phyloP scores from a whole-genome alignment of 92 coral and sea anemone genomes.

The Porites cylindrica region DNA sequence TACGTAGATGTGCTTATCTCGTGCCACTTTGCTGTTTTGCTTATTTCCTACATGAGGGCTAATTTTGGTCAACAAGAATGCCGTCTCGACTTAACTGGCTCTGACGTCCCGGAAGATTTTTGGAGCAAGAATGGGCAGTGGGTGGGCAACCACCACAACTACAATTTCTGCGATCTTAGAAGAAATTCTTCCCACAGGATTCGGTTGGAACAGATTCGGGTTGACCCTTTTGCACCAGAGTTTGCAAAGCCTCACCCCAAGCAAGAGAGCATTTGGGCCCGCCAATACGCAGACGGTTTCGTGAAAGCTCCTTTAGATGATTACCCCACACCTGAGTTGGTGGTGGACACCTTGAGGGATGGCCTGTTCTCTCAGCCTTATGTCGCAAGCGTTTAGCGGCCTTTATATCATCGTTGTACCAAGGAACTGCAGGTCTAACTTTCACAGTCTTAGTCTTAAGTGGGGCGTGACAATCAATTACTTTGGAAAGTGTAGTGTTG shows the following conservation, averaged over 20 bases:
- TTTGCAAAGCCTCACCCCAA: constrained; percentile 62
- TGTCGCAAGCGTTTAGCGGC: too few species aligned
- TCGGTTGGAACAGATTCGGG: constrained; percentile 59
- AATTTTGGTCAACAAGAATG: constrained; percentile 57
- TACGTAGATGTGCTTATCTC: constrained; percentile 46
- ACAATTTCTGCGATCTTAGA: constrained; percentile 58
- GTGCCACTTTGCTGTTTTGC: constrained; percentile 65
- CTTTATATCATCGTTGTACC: too few species aligned
- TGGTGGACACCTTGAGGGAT: constrained; percentile 49
- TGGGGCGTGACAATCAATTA: too few species aligned
- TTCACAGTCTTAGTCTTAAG: too few species aligned
- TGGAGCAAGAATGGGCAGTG: constrained; percentile 72
- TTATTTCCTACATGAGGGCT: constrained; percentile 62
- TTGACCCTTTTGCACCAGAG: constrained; percentile 58
- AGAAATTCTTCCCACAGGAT: constrained; percentile 63
- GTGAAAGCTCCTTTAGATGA: constrained; percentile 31
- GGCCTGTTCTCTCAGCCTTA: neutral
- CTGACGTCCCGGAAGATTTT: constrained; percentile 47
- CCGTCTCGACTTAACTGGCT: constrained; percentile 44
- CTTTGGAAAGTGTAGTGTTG: too few species aligned
- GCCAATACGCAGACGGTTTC: constrained; percentile 52
- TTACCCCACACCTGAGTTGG: constrained; percentile 37
- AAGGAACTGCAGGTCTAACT: too few species aligned
- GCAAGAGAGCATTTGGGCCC: constrained; percentile 63
- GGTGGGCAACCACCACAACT: constrained; percentile 77